A percentile compares a stretch with the other conserved stretches of the same genome.
Evolutionary conservation across 2,797 vertebrate species (phyloP).

Genomic region (Melopsittacus undulatus): DNA sequence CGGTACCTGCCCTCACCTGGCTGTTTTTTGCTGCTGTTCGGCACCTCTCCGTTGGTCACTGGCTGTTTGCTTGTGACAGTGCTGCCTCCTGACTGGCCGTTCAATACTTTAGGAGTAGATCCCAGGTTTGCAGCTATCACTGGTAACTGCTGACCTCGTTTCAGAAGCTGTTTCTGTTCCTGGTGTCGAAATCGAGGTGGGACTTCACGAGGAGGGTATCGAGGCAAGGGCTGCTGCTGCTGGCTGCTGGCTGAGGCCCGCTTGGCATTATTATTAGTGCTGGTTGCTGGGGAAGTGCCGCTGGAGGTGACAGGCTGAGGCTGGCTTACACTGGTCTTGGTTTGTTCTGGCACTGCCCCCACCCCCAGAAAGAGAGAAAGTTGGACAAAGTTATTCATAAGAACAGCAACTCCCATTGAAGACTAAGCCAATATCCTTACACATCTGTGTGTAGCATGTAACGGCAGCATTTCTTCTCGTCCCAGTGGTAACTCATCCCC

Average conservation of each 20-base stretch:
- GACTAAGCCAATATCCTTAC: constrained; percentile 2
- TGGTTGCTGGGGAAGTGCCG: constrained; percentile 86
- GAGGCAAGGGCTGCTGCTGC: constrained; percentile 84
- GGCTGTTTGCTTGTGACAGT: constrained; percentile 73
- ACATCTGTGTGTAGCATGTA: background rate
- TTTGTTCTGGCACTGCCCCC: constrained; percentile 89
- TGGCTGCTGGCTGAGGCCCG: constrained; percentile 83
- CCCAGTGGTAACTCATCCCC: background rate
- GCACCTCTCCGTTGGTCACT: constrained; percentile 82
- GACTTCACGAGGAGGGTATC: constrained; percentile 88
- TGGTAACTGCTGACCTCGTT: constrained; percentile 86
- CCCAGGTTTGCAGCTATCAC: constrained; percentile 86
- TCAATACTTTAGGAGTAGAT: constrained; percentile 74
- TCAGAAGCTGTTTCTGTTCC: constrained; percentile 93
- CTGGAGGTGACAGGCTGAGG: constrained; percentile 85
- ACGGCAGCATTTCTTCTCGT: background rate
- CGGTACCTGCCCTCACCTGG: constrained; percentile 83
- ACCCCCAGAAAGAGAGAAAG: constrained; percentile 68
- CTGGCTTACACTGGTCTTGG: constrained; percentile 86
- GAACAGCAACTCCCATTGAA: constrained; percentile 8
- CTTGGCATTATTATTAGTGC: constrained; percentile 95
- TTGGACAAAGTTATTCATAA: constrained; percentile 65
- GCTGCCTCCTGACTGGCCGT: constrained; percentile 78
- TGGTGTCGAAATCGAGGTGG: constrained; percentile 86
- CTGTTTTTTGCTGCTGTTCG: constrained; percentile 79